Evolutionary conservation across 2,888 invertebrate genomes (phyloP), one percentile per base, ranked within the genome.

Genomic region (Sisyra terminalis): DNA sequence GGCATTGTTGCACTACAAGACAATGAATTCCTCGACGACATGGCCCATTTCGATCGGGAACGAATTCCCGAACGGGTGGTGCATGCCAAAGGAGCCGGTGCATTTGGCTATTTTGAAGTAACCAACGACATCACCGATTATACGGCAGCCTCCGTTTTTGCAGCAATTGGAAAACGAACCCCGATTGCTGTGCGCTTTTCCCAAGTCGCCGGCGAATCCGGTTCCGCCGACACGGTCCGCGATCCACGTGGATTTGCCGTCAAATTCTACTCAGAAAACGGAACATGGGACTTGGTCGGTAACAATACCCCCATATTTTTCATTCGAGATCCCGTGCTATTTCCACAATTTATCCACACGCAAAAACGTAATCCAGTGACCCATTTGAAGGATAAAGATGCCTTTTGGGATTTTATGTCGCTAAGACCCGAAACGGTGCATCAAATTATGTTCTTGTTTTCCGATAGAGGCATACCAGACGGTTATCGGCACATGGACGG

Each of bases 361-460:
- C 94, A 94, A 60, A 97, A 96, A 61, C 73, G 96, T 49, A 96
- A 97, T 59, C 97, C 97, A 1, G 81, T 73, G 36, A 88, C 88
- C 0, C 85, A 88, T 57, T 66, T 93, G 35, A 92, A 89, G 65
- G 93, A 94, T 65, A 66, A 85, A 2, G 85, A 94, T 56, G 90
- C 90, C 88, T 88, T 92, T 58, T 94, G 94, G 94, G 94, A 94
- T 60, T 94, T 96, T 57, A 71, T 92, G 50, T 77, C 85, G 0
- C 66, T 94, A 39, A 72, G 93, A 37, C 89, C 90, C 0, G 94
- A 94, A 62, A 71, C 83, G 2, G 75, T 76, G 30, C 94, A 96
- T 58, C 93, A 93, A 57, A 63, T 76, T 10, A 60, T 83, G 57
- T 79, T 92, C 61, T 60, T 93, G 53, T 94, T 93, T 59, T 75